Conservation (phyloP, 2,113 vertebrate genomes). For the Narcine bancroftii region DNA sequence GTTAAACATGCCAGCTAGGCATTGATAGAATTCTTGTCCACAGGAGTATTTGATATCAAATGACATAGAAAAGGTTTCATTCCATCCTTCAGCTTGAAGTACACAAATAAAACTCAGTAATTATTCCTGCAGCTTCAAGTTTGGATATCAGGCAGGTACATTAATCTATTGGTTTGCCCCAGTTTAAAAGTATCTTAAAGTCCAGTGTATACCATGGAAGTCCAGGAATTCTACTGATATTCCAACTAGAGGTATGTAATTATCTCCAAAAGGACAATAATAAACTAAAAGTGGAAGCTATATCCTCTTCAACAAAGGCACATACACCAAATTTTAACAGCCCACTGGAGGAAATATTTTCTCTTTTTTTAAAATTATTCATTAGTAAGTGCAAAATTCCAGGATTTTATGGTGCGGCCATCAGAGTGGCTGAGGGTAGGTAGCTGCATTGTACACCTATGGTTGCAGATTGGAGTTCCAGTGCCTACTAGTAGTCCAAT, state of each 20-base stretch:
- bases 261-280: background rate
- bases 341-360: background rate
- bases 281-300: background rate
- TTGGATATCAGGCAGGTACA: background rate
- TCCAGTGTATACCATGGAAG: background rate
- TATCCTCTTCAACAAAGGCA: background rate
- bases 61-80: background rate
- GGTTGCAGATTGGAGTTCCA: slow-evolving; percentile 23
- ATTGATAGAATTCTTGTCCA: background rate
- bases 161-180: background rate
- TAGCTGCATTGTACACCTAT: background rate
- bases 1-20: background rate
- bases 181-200: background rate
- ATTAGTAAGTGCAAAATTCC: background rate
- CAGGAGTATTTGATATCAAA: background rate
- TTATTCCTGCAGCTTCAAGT: background rate
- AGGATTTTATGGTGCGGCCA: slow-evolving; percentile 12
- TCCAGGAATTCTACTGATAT: background rate
- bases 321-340: background rate
- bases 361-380: background rate
- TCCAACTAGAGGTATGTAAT: background rate
- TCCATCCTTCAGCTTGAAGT: background rate
- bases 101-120: background rate
- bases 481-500: slow-evolving; percentile 1
- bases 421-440: background rate